A percentile compares a stretch with the other conserved stretches of the same genome.
Evolutionary conservation across 2,888 invertebrate species (phyloP).

Genomic region (Priocnemis perturbator): DNA sequence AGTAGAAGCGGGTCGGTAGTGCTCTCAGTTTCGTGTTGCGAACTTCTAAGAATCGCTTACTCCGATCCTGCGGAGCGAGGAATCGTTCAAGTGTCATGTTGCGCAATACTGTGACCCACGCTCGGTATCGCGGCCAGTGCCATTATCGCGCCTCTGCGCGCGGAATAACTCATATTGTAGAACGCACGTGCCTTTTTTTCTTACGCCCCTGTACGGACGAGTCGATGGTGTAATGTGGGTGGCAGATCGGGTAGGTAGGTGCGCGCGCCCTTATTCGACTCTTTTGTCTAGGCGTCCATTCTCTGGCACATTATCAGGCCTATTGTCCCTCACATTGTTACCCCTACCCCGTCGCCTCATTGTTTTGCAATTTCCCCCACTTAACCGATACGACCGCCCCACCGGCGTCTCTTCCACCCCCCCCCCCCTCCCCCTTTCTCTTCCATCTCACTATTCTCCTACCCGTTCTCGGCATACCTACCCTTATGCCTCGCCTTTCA

Average conservation of each 20-base stretch:
- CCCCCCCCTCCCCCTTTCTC: slow-evolving; percentile 40
- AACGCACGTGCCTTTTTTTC: slow-evolving; percentile 44
- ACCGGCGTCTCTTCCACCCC: slow-evolving; percentile 25
- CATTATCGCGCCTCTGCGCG: slow-evolving; percentile 1
- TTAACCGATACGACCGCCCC: slow-evolving; percentile 72
- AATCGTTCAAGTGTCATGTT: too few relatives aligned
- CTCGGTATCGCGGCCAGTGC: slow-evolving; percentile 26
- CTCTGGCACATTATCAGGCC: slow-evolving; percentile 75
- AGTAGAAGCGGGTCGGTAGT: too few relatives aligned
- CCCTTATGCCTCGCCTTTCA: slow-evolving; percentile 38
- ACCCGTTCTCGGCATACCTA: slow-evolving; percentile 8
- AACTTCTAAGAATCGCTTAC: too few relatives aligned
- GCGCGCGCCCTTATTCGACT: slow-evolving; percentile 72
- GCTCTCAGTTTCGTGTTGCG: too few relatives aligned
- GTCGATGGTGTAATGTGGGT: slow-evolving; percentile 60
- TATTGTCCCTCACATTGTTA: slow-evolving; percentile 75
- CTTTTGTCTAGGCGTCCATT: slow-evolving; percentile 75
- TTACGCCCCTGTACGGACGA: slow-evolving; percentile 45
- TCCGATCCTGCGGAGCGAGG: too few relatives aligned
- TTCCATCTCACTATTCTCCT: slow-evolving; percentile 4
- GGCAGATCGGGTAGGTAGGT: slow-evolving; percentile 58
- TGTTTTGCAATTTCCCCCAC: slow-evolving; percentile 75
- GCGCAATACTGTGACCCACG: neutral
- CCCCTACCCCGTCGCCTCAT: slow-evolving; percentile 70
- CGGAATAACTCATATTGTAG: neutral